These are phyloP conservation scores for Brachionus asplanchnoidis DNA, from an alignment of 1,140 invertebrate species.

Conservation along the genomic window DNA sequence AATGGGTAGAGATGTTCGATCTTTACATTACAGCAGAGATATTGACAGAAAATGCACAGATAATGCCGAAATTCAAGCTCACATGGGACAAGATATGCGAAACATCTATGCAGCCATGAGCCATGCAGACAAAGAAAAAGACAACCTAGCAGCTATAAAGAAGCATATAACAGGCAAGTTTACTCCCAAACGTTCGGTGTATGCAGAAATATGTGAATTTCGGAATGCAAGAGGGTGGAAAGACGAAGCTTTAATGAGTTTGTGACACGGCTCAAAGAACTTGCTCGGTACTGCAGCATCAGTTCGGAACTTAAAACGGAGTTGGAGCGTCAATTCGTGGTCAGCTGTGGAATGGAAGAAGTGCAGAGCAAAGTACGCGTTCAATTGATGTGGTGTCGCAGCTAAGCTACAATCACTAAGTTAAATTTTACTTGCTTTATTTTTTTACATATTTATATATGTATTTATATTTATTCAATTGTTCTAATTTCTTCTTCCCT, in stretches of 20 bases:
- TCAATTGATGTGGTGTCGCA: no score
- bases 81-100: background rate
- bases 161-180: background rate
- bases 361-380: background rate
- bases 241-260: background rate
- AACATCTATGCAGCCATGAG: background rate
- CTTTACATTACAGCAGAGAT: background rate
- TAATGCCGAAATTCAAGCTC: background rate
- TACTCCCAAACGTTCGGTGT: background rate
- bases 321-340: background rate
- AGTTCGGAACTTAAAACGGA: background rate
- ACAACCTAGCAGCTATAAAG: background rate
- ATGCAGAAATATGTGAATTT: background rate
- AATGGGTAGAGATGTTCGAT: background rate
- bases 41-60: background rate
- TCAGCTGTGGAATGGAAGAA: background rate
- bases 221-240: background rate
- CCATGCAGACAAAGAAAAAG: background rate
- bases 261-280: background rate
- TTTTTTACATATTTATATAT: no score
- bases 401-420: no score
- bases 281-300: background rate
- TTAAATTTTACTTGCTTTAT: no score
- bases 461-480: no score
- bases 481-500: no score